Evolutionary conservation across 2,888 invertebrate species (phyloP), one percentile per base, ranked within the genome.

Genomic region (Liodrosophila aerea): DNA sequence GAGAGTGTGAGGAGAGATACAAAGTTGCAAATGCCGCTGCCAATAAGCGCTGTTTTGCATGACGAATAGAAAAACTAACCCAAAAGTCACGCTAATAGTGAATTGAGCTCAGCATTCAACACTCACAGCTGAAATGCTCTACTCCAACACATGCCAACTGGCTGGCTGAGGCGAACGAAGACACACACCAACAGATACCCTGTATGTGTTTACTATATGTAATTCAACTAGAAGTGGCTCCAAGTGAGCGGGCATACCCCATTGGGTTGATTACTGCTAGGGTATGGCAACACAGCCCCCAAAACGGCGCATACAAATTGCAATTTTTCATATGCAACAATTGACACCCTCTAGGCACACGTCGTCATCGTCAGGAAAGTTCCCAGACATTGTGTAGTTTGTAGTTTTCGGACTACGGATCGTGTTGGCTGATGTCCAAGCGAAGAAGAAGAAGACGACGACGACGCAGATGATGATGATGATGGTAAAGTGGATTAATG

Each of bases 321-420:
- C 73, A 65, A 64, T 65, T 65, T 22, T 41, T 46, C 82, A 83
- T 85, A 85, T 82, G 85, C 80, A 85, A 75, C 87, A 87, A 87
- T 87, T 87, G 87, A 87, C 87, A 87, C 87, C 87, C 87, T 85
- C 85, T 76, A 87, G 86, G 86, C 75, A 86, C 80, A 84, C 75
- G 83, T 85, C 76, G 51, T 60, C 58, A 39, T 50, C 59, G 64
- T 64, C 72, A 63, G 76, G 76, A 78, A 73, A 69, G 63, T 82
- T 82, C 82, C 85, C 82, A 82, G 74, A 80, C 73, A 64, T 45
- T 36, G 53, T 41, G 37, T 41, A 11, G 18, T 18, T 47, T 37
- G 60, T 49, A 18, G 49, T 41, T 46, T 59, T 65, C 41, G 53
- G 58, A 49, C 44, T 30, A 37, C 8, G 53, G 57, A 66, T 69